Evolutionary conservation across 2,113 vertebrate genomes (phyloP), one percentile per base, ranked within the genome.

Genomic region (Nerophis lumbriciformis): DNA sequence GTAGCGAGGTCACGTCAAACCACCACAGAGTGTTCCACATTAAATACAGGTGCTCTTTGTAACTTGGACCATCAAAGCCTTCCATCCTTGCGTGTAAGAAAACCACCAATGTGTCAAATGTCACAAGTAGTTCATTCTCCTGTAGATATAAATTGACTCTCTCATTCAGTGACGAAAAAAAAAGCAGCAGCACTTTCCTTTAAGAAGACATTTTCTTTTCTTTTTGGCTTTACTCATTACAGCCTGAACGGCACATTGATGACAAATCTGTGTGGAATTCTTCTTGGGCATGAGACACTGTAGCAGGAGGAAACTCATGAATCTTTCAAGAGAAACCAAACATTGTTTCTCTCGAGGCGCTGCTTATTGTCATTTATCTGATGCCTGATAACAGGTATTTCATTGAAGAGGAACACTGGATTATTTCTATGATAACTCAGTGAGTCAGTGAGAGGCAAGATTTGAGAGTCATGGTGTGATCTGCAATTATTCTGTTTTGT

Each of bases 111-210:
- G 77, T 77, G 72, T 81, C 84, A 87, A 85, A 85, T 86, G 88
- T 90, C 86, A 84, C 78, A 80, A 84, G 78, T 74, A 57, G 77
- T 80, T 72, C 75, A 70, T 84, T 83, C 74, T 86, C 79, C 66
- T 72, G 67, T 74, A 60, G 66, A 76, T 85, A 86, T 88, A 84
- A 86, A 87, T 88, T 89, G 83, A 70, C 83, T 86, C 83, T 86
- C 61, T 75, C 65, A 89, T 88, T 81, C 80, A 78, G 71, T 49
- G 60, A 44, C 4, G 65, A 73, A 68, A 82, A 57, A 63, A 68
- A 79, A 80, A 73, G 75, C 67, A 55, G 36, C 53, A 13, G 15
- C 10, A 21, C 6, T 38, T 55, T 55, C 9, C 36, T 44, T 79
- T 68, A 66, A 81, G 66, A 68, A 61, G 74, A 81, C 71, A 74